Evolutionary conservation across 2,113 vertebrate species (phyloP).

Genomic region (Vidua chalybeata): DNA sequence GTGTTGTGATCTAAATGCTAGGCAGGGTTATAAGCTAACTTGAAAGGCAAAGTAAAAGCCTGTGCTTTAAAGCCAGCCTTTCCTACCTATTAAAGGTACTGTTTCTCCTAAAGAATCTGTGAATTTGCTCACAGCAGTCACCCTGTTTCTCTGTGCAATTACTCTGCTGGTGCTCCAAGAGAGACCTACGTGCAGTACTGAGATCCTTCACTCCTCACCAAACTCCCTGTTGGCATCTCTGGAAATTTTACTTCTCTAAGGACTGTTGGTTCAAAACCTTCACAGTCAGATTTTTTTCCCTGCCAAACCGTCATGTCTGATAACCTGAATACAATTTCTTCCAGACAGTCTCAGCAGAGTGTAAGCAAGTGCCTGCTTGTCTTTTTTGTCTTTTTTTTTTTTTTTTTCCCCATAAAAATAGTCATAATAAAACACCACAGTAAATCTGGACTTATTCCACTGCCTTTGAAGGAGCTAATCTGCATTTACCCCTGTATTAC

Average conservation of each 20-base stretch:
- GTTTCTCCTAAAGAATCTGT: background rate
- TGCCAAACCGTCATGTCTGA: background rate
- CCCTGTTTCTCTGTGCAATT: background rate
- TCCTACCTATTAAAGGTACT: background rate
- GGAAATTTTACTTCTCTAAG: background rate
- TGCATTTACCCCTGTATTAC: background rate
- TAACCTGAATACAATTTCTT: background rate
- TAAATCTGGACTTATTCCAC: conserved; percentile 2
- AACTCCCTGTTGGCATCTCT: background rate
- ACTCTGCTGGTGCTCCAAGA: background rate
- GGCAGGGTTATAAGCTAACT: background rate
- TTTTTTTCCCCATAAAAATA: background rate
- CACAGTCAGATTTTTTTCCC: background rate
- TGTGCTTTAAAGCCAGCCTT: background rate
- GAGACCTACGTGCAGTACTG: background rate
- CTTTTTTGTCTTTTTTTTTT: background rate
- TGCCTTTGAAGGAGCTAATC: conserved; percentile 34
- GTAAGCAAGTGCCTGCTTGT: background rate
- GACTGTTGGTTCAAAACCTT: background rate
- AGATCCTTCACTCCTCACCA: background rate
- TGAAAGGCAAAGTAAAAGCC: background rate
- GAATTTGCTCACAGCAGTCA: background rate
- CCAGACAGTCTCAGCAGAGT: background rate
- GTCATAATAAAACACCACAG: background rate
- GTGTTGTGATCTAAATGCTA: conserved; percentile 17